Conservation (phyloP, 92 coral and sea anemone genomes). For the Parazoanthus darwini region DNA sequence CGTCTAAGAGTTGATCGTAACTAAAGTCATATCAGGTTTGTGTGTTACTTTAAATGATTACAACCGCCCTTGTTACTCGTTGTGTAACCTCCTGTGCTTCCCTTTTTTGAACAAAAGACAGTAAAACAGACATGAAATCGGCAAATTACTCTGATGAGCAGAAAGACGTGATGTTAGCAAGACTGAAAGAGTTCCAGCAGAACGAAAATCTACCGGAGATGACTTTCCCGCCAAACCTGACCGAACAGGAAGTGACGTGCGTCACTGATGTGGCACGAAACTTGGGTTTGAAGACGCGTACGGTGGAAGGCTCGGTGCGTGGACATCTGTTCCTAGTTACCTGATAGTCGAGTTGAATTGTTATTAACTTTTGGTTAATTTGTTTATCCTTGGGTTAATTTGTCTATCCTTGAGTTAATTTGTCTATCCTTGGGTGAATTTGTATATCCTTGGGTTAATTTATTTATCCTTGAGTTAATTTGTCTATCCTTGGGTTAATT, state of each 20-base stretch:
- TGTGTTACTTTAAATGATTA: no score
- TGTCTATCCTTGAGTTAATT: no score
- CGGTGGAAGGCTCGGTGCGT: constrained; percentile 42
- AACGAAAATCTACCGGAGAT: constrained; percentile 46
- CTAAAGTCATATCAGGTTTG: no score
- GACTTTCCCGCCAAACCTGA: constrained; percentile 52
- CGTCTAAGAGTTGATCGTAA: no score
- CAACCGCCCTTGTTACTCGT: not conserved
- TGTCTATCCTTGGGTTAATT: no score
- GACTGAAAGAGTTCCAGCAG: constrained; percentile 46
- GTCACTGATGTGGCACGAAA: constrained; percentile 45
- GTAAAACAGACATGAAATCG: not conserved
- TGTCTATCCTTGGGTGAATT: no score
- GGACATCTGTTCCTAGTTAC: not conserved
- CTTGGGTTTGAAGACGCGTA: constrained; percentile 32
- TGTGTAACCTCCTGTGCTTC: no score
- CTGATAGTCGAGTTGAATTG: no score
- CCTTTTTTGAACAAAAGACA: not conserved
- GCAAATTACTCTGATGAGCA: constrained; percentile 36
- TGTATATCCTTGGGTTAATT: no score
- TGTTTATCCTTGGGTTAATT: no score
- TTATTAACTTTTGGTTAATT: not conserved
- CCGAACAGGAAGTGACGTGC: constrained; percentile 47
- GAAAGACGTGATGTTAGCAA: constrained; percentile 32
- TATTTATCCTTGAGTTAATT: no score